Evolutionary conservation across 2,797 vertebrate genomes (phyloP).

Genomic region (Atherinosoma microstoma): DNA sequence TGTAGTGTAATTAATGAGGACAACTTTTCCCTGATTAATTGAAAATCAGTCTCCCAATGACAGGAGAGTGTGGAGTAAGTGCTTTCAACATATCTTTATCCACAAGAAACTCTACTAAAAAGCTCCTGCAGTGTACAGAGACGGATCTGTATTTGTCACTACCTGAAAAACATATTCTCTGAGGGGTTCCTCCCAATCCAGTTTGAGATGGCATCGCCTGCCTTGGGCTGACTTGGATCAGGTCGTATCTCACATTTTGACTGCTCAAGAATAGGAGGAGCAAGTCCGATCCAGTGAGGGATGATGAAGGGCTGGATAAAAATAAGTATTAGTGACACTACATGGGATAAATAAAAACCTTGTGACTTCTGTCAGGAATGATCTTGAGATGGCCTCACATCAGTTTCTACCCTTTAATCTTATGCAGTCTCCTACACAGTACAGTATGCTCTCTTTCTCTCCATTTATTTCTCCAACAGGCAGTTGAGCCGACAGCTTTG

Average conservation of each 20-base stretch:
- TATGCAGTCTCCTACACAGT: background rate
- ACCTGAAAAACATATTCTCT: conserved; percentile 51
- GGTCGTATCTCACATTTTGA: conserved; percentile 26
- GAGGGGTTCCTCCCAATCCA: conserved; percentile 41
- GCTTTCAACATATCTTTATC: conserved; percentile 43
- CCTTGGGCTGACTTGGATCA: conserved; percentile 26
- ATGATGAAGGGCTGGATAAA: conserved; percentile 54
- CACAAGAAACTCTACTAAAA: conserved; percentile 43
- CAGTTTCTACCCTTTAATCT: conserved; percentile 10
- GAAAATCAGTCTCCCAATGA: conserved; percentile 63
- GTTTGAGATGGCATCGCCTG: conserved; percentile 46
- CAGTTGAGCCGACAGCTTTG: conserved; percentile 23
- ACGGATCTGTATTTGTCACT: conserved; percentile 42
- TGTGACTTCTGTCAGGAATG: conserved; percentile 30
- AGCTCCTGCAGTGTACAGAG: conserved; percentile 32
- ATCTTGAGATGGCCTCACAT: conserved; percentile 17
- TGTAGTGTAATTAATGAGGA: conserved; percentile 65
- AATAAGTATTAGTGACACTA: conserved; percentile 46
- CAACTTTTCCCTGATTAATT: conserved; percentile 64
- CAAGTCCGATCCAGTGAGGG: conserved; percentile 56
- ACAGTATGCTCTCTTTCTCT: background rate
- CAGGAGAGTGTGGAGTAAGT: conserved; percentile 4
- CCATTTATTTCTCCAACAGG: conserved; percentile 19
- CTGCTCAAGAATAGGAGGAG: conserved; percentile 25
- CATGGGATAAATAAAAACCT: conserved; percentile 42